phyloP scores from a whole-genome alignment of 2,888 invertebrate species.

The Epirrita christyi region DNA sequence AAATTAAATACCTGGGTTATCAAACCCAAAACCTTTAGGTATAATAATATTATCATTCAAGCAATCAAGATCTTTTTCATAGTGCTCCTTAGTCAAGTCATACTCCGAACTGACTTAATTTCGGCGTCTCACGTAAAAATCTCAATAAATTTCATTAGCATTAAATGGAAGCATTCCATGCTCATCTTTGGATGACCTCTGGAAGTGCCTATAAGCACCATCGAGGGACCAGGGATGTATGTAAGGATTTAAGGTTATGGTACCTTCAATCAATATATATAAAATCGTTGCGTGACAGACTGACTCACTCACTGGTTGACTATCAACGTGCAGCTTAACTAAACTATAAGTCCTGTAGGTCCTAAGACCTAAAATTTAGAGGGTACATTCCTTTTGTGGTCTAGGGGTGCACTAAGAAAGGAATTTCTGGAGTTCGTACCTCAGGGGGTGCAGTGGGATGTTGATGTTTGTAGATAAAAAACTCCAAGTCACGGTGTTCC shows the following conservation, averaged over 20 bases:
- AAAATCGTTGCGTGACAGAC: too few species aligned
- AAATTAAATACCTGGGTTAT: neutral
- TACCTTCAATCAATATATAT: too few species aligned
- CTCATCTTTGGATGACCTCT: conserved; percentile 28
- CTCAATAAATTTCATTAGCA: conserved; percentile 21
- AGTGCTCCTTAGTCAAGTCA: neutral
- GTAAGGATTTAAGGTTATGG: neutral
- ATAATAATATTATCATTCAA: neutral
- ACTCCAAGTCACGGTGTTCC: too few species aligned
- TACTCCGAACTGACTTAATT: conserved; percentile 12
- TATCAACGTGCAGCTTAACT: too few species aligned
- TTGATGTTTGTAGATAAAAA: too few species aligned
- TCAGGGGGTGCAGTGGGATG: too few species aligned
- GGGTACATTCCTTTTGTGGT: too few species aligned
- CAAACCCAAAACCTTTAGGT: neutral
- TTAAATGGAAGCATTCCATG: conserved; percentile 21
- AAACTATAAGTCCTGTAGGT: too few species aligned
- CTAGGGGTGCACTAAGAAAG: too few species aligned
- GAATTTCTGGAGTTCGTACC: too few species aligned
- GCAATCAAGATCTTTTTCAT: neutral
- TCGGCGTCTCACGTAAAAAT: conserved; percentile 13
- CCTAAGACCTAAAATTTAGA: too few species aligned
- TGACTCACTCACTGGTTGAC: too few species aligned
- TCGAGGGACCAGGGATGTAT: conserved; percentile 15
- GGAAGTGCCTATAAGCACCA: conserved; percentile 22